These are phyloP conservation scores for Indri indri DNA, from an alignment of 2,113 vertebrate genomes.

Conservation along the genomic window DNA sequence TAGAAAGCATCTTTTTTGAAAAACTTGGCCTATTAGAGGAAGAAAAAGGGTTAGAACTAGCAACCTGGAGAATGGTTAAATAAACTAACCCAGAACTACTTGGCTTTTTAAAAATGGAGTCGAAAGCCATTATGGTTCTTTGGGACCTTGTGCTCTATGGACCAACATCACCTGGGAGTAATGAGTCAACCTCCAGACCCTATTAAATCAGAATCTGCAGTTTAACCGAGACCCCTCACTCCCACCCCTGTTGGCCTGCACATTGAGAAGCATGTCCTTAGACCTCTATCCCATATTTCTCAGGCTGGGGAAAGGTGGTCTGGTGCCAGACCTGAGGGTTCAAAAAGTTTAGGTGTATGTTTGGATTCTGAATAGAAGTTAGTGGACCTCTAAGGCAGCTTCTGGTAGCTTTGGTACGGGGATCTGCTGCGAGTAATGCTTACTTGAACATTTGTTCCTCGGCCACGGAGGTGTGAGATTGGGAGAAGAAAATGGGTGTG, in stretches of 20 bases:
- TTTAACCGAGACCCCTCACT: neutral
- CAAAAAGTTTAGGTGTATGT: neutral
- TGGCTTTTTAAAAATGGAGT: neutral
- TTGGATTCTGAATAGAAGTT: neutral
- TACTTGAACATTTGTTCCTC: neutral
- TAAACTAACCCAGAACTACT: neutral
- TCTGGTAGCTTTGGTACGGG: neutral
- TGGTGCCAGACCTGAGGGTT: neutral
- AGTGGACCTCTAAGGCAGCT: neutral
- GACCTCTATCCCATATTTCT: neutral
- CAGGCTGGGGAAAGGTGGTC: neutral
- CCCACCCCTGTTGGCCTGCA: accelerated
- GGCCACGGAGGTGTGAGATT: neutral
- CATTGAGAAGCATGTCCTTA: neutral
- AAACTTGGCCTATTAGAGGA: neutral
- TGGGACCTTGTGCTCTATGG: neutral
- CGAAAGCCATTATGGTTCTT: neutral
- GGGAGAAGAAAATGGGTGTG: neutral
- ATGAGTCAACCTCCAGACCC: neutral
- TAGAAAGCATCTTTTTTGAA: neutral
- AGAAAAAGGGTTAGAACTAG: neutral
- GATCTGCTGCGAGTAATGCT: neutral
- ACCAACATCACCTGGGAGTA: neutral
- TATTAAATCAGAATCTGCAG: neutral
- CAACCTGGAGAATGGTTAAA: neutral